These are phyloP conservation scores for Lasioglossum figueresi DNA, from an alignment of 2,888 invertebrate species.

Conservation along the genomic window DNA sequence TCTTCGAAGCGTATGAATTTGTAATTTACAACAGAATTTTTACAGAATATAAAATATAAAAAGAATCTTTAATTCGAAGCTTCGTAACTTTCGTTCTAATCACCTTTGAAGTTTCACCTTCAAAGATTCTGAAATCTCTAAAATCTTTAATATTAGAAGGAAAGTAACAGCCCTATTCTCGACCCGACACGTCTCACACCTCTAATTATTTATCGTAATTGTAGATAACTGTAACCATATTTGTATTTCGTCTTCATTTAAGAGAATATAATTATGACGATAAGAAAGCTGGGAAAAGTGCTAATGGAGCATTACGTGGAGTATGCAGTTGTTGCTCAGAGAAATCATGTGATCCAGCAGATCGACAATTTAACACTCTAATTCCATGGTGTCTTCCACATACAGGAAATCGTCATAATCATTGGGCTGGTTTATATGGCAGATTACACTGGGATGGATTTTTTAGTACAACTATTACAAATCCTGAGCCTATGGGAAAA, in stretches of 20 bases:
- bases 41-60: too few species aligned
- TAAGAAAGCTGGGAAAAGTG: conserved; percentile 85
- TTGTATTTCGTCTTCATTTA: conserved; percentile 31
- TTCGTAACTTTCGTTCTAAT: too few species aligned
- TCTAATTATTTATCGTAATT: neutral
- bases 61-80: too few species aligned
- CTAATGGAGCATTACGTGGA: conserved; percentile 86
- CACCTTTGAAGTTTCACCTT: too few species aligned
- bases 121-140: too few species aligned
- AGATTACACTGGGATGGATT: conserved; percentile 93
- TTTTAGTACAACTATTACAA: conserved; percentile 93
- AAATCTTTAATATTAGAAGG: too few species aligned
- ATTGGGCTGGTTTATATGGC: conserved; percentile 94
- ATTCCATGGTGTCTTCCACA: conserved; percentile 96
- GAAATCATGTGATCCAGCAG: conserved; percentile 88
- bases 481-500: conserved; percentile 96
- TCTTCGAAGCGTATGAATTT: too few species aligned
- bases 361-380: conserved; percentile 92
- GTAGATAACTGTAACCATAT: neutral
- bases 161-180: neutral
- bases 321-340: conserved; percentile 91
- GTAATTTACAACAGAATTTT: too few species aligned
- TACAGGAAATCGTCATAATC: conserved; percentile 93
- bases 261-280: conserved; percentile 86
- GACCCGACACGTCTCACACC: neutral